A percentile compares a stretch with the other conserved stretches of the same genome.
These are phyloP conservation scores for Lutjanus campechanus DNA, from an alignment of 2,797 vertebrate species.

Conservation along the genomic window DNA sequence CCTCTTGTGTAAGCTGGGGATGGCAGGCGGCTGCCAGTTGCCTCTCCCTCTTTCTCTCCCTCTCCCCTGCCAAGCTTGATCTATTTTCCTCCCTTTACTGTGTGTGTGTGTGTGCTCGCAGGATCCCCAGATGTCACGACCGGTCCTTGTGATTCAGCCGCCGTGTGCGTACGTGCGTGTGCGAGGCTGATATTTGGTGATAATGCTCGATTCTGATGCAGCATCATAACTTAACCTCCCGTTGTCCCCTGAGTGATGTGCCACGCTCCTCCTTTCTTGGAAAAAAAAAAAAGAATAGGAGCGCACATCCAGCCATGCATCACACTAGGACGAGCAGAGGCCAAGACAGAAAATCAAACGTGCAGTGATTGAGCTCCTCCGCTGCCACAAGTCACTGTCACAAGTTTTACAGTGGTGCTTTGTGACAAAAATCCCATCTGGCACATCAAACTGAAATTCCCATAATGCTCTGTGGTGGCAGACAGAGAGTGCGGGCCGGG, in stretches of 20 bases:
- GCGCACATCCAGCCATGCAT: constrained; percentile 2
- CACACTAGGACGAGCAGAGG: constrained; percentile 6
- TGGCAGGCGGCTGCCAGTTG: constrained; percentile 44
- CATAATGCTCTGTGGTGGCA: constrained; percentile 39
- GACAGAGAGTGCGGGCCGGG: constrained; percentile 16
- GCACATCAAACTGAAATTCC: constrained; percentile 46
- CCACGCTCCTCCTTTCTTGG: not conserved
- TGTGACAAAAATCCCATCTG: constrained; percentile 42
- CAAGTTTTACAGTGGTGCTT: constrained; percentile 7
- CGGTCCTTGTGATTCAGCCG: constrained; percentile 28
- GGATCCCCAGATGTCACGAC: constrained; percentile 49
- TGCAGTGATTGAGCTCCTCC: constrained; percentile 32
- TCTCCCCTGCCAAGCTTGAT: constrained; percentile 38
- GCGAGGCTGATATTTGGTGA: constrained; percentile 10
- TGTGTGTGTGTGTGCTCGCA: constrained; percentile 31
- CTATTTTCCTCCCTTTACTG: constrained; percentile 44
- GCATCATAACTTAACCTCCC: constrained; percentile 20
- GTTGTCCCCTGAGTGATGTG: constrained; percentile 14
- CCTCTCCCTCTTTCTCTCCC: constrained; percentile 22
- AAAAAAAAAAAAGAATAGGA: not conserved
- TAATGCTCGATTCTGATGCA: constrained; percentile 28
- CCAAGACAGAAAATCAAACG: constrained; percentile 50
- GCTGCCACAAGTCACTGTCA: constrained; percentile 9
- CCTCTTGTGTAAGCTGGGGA: constrained; percentile 55
- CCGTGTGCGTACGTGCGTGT: not conserved